Conservation (phyloP, 1,140 invertebrate genomes). For the Aphelenchoides fujianensis region DNA sequence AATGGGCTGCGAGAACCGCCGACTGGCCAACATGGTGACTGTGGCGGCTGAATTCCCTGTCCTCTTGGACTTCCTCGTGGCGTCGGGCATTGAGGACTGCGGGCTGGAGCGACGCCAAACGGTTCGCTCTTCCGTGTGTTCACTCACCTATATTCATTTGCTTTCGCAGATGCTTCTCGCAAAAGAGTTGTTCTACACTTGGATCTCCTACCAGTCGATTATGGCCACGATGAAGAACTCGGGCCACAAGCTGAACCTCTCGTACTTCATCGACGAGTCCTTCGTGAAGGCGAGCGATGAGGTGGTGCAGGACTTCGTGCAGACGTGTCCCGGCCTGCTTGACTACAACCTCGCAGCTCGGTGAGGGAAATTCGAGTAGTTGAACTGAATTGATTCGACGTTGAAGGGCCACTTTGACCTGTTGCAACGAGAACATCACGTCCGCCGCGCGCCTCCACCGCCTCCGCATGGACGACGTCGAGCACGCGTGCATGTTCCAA, state of each 20-base stretch:
- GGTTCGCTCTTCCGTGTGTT: not conserved
- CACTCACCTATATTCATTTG: not conserved
- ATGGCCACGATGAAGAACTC: not conserved
- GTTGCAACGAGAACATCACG: not conserved
- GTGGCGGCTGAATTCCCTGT: conserved; percentile 6
- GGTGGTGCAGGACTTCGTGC: not conserved
- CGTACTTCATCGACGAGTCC: conserved; percentile 12
- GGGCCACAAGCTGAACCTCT: conserved; percentile 4
- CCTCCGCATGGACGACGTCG: not conserved
- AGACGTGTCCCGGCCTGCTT: not conserved
- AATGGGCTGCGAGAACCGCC: not conserved
- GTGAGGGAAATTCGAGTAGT: not conserved
- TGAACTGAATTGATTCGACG: not conserved
- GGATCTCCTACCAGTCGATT: not conserved
- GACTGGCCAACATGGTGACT: not conserved
- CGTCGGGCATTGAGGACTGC: not conserved
- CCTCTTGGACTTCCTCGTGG: not conserved
- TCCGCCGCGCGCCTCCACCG: not conserved
- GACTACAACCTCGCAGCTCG: not conserved
- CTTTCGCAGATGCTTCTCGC: not conserved
- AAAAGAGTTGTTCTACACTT: not conserved
- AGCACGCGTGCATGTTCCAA: not conserved
- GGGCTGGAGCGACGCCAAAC: not conserved
- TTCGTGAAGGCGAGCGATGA: not conserved
- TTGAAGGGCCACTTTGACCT: not conserved